A percentile compares a stretch with the other conserved stretches of the same genome.
Evolutionary conservation across 2,888 invertebrate species (phyloP).

Genomic region (Meiosimyza platycephala): DNA sequence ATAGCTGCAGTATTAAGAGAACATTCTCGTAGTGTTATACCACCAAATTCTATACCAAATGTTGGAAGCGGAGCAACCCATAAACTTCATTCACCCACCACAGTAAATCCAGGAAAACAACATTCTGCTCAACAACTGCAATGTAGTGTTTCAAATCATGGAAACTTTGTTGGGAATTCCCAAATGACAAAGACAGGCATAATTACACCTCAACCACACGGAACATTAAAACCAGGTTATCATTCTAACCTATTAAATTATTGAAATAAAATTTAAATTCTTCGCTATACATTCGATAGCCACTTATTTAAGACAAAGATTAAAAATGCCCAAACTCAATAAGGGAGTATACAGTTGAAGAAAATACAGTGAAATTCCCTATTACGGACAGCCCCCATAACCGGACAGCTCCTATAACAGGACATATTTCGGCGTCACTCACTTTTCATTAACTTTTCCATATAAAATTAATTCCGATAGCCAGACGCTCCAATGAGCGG

Average conservation of each 20-base stretch:
- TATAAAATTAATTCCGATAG: no score
- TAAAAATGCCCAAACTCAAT: no score
- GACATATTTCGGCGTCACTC: no score
- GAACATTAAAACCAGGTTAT: conserved; percentile 1
- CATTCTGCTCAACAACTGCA: conserved; percentile 39
- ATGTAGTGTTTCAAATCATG: conserved; percentile 25
- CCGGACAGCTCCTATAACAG: no score
- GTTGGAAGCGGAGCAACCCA: conserved; percentile 40
- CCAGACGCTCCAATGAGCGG: no score
- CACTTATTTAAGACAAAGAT: no score
- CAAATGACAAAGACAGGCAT: background rate
- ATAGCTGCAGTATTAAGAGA: conserved; percentile 56
- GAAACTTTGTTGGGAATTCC: conserved; percentile 4
- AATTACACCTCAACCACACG: background rate
- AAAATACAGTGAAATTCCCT: no score
- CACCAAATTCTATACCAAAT: conserved; percentile 39
- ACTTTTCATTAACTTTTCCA: no score
- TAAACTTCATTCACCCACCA: conserved; percentile 38
- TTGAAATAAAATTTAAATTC: no score
- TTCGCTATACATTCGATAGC: no score
- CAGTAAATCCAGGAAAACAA: conserved; percentile 32
- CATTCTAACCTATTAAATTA: no score
- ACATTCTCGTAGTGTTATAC: conserved; percentile 44
- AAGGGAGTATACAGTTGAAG: background rate
- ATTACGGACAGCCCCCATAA: no score